These are phyloP conservation scores for Ochropleura plecta DNA, from an alignment of 2,888 invertebrate genomes.

Conservation along the genomic window DNA sequence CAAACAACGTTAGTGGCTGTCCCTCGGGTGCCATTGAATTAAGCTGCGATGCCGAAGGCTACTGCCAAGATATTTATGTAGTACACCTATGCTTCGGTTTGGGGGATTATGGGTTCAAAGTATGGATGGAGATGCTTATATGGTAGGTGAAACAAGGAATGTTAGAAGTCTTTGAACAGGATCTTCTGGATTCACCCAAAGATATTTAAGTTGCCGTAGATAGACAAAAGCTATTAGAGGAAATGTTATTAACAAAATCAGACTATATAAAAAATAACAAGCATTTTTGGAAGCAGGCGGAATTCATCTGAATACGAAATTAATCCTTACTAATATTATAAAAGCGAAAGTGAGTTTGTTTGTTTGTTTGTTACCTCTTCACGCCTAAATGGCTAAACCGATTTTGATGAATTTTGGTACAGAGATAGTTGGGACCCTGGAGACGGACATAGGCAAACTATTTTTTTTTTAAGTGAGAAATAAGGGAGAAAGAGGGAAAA, in stretches of 20 bases:
- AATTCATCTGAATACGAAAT: too few species aligned
- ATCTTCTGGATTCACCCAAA: background rate
- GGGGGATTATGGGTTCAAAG: conserved; percentile 26
- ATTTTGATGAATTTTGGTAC: too few species aligned
- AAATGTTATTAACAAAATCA: background rate
- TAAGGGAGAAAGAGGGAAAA: too few species aligned
- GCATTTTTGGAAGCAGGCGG: background rate
- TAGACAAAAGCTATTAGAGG: background rate
- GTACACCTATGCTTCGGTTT: conserved; percentile 25
- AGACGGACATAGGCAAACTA: too few species aligned
- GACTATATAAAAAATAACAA: background rate
- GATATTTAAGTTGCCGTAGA: background rate
- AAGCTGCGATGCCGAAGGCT: conserved; percentile 59
- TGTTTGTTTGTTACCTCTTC: too few species aligned
- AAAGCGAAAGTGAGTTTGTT: too few species aligned
- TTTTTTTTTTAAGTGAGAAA: too few species aligned
- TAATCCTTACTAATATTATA: too few species aligned
- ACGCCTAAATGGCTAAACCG: too few species aligned
- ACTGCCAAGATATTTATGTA: conserved; percentile 51
- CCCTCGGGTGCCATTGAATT: conserved; percentile 68
- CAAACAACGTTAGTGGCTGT: conserved; percentile 56
- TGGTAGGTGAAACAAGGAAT: background rate
- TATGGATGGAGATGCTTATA: background rate
- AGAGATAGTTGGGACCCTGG: too few species aligned
- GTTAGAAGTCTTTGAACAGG: background rate